Conservation (phyloP, 2,888 invertebrate species). For the Eustalomyia histrio region DNA sequence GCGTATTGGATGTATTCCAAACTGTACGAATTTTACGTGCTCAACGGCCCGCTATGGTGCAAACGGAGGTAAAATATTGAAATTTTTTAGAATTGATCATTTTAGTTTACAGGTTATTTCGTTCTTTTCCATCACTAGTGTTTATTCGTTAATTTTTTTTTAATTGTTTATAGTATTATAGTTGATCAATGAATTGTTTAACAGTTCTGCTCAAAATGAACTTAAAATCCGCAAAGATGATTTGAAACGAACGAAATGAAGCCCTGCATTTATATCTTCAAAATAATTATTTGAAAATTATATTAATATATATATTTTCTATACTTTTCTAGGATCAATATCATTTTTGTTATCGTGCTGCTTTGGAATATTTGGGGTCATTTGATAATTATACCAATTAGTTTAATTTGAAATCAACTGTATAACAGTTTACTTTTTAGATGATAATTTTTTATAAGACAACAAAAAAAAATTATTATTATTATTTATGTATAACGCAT, state of each 20-base stretch:
- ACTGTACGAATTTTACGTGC: constrained; percentile 98
- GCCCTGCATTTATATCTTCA: no score
- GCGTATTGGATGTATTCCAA: constrained; percentile 99
- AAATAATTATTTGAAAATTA: constrained; percentile 4
- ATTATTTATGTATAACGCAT: constrained; percentile 31
- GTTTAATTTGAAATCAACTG: constrained; percentile 56
- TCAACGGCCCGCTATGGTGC: constrained; percentile 99
- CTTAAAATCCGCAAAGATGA: no score
- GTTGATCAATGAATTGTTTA: no score
- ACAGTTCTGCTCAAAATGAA: no score
- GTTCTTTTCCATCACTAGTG: no score
- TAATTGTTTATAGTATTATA: no score
- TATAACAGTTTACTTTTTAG: constrained; percentile 57
- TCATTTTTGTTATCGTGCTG: constrained; percentile 99
- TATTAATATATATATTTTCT: neutral
- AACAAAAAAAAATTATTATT: constrained; percentile 16
- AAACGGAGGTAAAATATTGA: constrained; percentile 90
- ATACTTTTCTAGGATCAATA: constrained; percentile 92
- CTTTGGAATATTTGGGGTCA: constrained; percentile 98
- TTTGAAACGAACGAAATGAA: no score
- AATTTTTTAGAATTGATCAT: no score
- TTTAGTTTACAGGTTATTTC: no score
- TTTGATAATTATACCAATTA: constrained; percentile 97
- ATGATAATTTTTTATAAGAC: constrained; percentile 15
- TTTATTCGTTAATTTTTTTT: no score